These are phyloP conservation scores for Microvelia longipes DNA, from an alignment of 1,140 invertebrate species.

Conservation along the genomic window DNA sequence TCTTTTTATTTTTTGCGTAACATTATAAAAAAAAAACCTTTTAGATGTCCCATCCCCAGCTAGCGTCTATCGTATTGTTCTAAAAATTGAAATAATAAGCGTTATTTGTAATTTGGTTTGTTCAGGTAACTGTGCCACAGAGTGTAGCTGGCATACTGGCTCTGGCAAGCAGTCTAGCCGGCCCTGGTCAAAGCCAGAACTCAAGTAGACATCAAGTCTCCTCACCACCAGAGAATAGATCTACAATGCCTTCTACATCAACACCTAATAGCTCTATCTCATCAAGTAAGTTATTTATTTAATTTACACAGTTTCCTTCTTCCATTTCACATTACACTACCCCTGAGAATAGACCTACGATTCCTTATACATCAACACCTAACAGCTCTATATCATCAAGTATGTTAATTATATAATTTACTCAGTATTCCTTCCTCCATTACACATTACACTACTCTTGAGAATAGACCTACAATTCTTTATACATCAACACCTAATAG, in stretches of 20 bases:
- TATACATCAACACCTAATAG: conserved; percentile 8
- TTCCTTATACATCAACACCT: conserved; percentile 6
- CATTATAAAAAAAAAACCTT: too few relatives aligned
- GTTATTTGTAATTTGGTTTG: too few relatives aligned
- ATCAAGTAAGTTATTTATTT: conserved; percentile 1
- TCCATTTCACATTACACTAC: too few relatives aligned
- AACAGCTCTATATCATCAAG: not conserved
- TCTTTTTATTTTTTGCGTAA: too few relatives aligned
- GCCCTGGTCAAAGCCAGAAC: not conserved
- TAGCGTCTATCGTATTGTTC: too few relatives aligned
- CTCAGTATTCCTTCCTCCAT: too few relatives aligned
- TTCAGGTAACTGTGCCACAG: conserved; percentile 22
- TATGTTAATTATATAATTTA: too few relatives aligned
- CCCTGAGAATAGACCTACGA: conserved; percentile 3
- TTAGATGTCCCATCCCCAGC: too few relatives aligned
- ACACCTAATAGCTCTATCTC: conserved; percentile 3
- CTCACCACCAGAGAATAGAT: conserved; percentile 3
- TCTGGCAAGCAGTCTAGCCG: conserved; percentile 20
- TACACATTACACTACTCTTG: too few relatives aligned
- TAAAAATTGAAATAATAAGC: too few relatives aligned
- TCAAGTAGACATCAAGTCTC: conserved; percentile 2
- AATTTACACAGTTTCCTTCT: too few relatives aligned
- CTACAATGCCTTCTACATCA: conserved; percentile 2
- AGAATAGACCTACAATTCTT: not conserved
- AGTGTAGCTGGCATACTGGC: conserved; percentile 24